A percentile compares a stretch with the other conserved stretches of the same genome.
Conservation (phyloP, 2,113 vertebrate genomes). For the Pluvianellus socialis region DNA sequence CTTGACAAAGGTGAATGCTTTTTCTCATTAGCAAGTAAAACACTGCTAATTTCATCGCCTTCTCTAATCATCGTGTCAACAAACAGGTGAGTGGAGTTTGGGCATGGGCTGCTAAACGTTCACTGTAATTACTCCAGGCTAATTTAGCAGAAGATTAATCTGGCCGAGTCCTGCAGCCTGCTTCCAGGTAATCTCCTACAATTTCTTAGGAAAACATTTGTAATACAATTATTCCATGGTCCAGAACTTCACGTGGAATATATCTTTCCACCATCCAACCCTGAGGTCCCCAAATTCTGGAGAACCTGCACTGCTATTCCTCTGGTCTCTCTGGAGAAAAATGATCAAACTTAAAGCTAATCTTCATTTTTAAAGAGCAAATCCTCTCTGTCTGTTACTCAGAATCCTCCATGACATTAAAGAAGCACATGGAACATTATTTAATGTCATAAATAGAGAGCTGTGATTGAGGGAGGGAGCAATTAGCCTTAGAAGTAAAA, state of each 20-base stretch:
- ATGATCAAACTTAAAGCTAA: neutral
- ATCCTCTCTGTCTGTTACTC: neutral
- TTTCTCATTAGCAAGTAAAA: slow-evolving; percentile 5
- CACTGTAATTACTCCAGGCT: neutral
- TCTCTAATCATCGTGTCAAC: neutral
- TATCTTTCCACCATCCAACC: neutral
- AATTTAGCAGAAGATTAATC: slow-evolving; percentile 25
- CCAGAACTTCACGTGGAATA: neutral
- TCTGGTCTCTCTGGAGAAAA: neutral
- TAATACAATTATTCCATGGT: neutral
- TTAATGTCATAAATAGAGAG: neutral
- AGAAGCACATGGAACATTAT: neutral
- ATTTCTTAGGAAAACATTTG: neutral
- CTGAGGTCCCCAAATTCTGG: neutral
- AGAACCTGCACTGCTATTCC: neutral
- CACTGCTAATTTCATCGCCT: neutral
- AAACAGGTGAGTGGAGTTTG: neutral
- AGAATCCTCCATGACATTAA: neutral
- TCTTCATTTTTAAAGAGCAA: neutral
- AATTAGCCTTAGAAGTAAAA: neutral
- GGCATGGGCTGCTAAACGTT: neutral
- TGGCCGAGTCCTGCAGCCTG: neutral
- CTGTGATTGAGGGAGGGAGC: neutral
- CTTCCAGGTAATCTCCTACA: neutral
- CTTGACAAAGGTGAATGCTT: neutral